Base-by-base conservation (phyloP, 2,797 vertebrate genomes). In the Pteropus rufus region DNA sequence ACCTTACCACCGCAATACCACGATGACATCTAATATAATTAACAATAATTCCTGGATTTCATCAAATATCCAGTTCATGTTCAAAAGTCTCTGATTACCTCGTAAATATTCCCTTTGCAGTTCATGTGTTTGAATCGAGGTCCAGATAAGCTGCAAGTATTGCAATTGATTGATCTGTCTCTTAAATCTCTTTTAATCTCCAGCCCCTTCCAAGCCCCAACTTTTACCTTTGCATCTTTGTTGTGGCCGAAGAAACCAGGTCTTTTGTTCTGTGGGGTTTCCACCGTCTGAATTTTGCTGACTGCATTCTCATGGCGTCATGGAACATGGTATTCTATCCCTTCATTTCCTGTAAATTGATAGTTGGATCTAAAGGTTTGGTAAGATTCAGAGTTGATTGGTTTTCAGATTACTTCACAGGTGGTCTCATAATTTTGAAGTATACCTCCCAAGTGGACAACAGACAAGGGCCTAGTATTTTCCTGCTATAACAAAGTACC, bases 171-270 rank as follows among this genome's bases (percentile, higher is more conserved):
- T 26, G 14, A 36, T 69, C 6, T 31, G 10, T 18, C 46, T 44
- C 60, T 52, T 60, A 44, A 10, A 10, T 41, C 41, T 29, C 36
- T 46, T 72, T 89, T 46, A 10, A 29, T 31, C 39, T 29, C 0
- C 0, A 64, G 19, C 15, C 3, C 44, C 23, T 10, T 36, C 29
- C n/a, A 18, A 2, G 0, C 8, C 46, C 19, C 4, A 21, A 6
- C 8, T 75, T 89, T 11, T 56, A 16, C 41, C 31, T 87, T 73
- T 69, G 36, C 18, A 16, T 21, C 10, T 52, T 67, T 86, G 41
- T 34, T 49, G 4, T 31, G 60, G 39, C n/a, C 26, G 34, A 88
- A 46, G 83, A 83, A 86, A 24, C 29, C 1, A 12, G 14, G 10
- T 29, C 60, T 44, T 60, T 75, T 54, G 15, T 76, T 46, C 44